Conservation (phyloP, 2,797 vertebrate species). For the Lithobates sylvaticus region DNA sequence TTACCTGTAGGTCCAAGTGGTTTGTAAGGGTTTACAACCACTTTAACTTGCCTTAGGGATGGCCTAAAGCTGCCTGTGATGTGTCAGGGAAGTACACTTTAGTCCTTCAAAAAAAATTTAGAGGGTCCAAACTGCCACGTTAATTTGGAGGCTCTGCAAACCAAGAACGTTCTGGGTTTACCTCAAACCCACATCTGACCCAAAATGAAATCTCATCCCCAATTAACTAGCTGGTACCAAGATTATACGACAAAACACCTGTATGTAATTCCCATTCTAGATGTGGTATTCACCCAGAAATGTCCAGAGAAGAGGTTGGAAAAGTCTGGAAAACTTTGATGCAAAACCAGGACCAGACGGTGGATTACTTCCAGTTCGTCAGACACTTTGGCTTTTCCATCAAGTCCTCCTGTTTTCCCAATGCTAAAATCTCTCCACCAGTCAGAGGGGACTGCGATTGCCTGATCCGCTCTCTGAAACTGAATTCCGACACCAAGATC, state of each 20-base stretch:
- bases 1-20: slow-evolving; percentile 55
- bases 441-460: slow-evolving; percentile 60
- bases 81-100: no score
- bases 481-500: slow-evolving; percentile 63
- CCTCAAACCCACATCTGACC: no score
- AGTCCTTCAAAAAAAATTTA: no score
- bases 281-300: slow-evolving; percentile 34
- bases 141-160: no score
- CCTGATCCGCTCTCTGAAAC: slow-evolving; percentile 59
- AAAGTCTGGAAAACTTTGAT: slow-evolving; percentile 56
- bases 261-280: background rate
- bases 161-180: no score
- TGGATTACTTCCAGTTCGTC: slow-evolving; percentile 58
- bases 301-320: slow-evolving; percentile 53
- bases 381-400: slow-evolving; percentile 62
- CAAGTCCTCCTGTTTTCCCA: slow-evolving; percentile 60
- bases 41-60: no score
- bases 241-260: no score
- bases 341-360: slow-evolving; percentile 52
- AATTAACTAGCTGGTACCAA: no score
- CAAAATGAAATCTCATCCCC: no score
- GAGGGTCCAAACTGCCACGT: no score
- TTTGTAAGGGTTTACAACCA: no score
- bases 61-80: no score
- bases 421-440: slow-evolving; percentile 59